These are phyloP conservation scores for Ephydatia muelleri DNA, from an alignment of 37 sponge, comb jelly and placozoan species.

Conservation along the genomic window DNA sequence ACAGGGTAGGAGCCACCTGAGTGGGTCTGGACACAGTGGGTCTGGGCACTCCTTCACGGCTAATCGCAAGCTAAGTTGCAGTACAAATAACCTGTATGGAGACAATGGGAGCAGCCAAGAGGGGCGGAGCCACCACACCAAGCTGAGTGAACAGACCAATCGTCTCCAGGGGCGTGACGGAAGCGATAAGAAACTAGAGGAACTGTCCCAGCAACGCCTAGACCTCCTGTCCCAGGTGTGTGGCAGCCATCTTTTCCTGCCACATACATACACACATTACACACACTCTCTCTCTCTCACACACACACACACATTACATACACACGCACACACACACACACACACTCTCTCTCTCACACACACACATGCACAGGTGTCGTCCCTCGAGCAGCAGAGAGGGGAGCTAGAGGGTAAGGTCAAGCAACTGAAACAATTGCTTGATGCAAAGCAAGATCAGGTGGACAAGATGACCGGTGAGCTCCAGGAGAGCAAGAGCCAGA, in stretches of 20 bases:
- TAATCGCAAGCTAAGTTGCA: no score
- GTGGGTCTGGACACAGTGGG: no score
- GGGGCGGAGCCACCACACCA: background rate
- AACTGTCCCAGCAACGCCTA: background rate
- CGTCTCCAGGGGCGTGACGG: no score
- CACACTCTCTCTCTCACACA: background rate
- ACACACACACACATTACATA: no score
- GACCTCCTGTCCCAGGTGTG: background rate
- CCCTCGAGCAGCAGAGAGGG: constrained; percentile 27
- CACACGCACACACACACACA: constrained; percentile 4
- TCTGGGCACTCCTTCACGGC: no score
- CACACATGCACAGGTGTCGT: background rate
- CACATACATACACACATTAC: background rate
- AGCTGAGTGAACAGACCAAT: background rate
- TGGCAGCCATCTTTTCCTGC: no score
- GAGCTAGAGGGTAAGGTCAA: constrained; percentile 24
- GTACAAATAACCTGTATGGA: no score
- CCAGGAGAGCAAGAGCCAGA: constrained; percentile 24
- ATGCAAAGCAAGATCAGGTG: background rate
- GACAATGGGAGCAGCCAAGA: no score
- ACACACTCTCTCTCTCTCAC: background rate
- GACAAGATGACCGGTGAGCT: background rate
- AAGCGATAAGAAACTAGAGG: no score
- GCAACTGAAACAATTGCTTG: constrained; percentile 14
- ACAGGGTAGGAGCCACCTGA: no score